phyloP scores from a whole-genome alignment of 2,113 vertebrate species.

The Syrrhaptes paradoxus region DNA sequence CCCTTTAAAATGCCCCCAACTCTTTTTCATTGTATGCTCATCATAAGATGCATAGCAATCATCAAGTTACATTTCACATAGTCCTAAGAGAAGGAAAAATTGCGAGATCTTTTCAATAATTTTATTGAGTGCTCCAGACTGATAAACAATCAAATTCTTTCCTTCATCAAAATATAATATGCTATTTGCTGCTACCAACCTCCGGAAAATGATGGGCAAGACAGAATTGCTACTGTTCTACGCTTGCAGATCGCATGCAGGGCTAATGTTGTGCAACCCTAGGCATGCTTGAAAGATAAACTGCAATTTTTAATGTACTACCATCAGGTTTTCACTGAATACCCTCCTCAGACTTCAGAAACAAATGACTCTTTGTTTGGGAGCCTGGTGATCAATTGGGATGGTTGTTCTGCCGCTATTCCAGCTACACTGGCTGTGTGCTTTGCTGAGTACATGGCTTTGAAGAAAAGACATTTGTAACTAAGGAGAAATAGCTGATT shows the following conservation, averaged over 20 bases:
- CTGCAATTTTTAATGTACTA: slow-evolving; percentile 21
- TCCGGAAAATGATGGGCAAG: background rate
- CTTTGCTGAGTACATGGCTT: slow-evolving; percentile 25
- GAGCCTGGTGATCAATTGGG: background rate
- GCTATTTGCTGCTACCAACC: background rate
- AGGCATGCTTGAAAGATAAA: slow-evolving; percentile 5
- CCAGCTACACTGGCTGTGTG: background rate
- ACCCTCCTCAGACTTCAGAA: background rate
- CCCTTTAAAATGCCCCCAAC: background rate
- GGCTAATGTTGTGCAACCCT: background rate
- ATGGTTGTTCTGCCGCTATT: slow-evolving; percentile 5
- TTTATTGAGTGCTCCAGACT: background rate
- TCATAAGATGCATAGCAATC: background rate
- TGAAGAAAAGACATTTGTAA: slow-evolving; percentile 44
- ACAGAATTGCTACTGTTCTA: background rate
- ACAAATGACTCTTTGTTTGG: slow-evolving; percentile 22
- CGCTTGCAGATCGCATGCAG: rapidly evolving
- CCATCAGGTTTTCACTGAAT: background rate
- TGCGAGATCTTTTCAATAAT: background rate
- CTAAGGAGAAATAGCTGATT: slow-evolving; percentile 38
- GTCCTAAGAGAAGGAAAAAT: background rate
- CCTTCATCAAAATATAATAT: background rate
- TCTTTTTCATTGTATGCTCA: background rate
- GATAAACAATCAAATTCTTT: background rate
- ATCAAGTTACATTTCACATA: rapidly evolving